phyloP scores from a whole-genome alignment of 2,888 invertebrate genomes.

The Drosophila neotestacea region DNA sequence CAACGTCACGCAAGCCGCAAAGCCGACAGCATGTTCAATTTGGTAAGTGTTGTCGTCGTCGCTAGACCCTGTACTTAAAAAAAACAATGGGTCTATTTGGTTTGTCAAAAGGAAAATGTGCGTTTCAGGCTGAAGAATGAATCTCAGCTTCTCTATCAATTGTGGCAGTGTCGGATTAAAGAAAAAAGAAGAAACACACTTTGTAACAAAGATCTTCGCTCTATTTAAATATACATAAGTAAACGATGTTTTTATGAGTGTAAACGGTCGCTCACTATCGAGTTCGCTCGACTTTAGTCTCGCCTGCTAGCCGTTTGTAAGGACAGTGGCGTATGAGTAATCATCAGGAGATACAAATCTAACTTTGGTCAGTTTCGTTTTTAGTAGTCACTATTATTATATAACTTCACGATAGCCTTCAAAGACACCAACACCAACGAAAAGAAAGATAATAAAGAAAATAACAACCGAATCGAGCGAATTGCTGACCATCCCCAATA shows the following conservation, averaged over 20 bases:
- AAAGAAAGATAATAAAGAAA: constrained; percentile 29
- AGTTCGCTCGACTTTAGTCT: too few relatives aligned
- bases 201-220: too few relatives aligned
- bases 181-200: too few relatives aligned
- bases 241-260: too few relatives aligned
- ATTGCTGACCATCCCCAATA: constrained; percentile 33
- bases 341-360: constrained; percentile 75
- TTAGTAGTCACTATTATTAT: constrained; percentile 63
- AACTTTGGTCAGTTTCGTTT: constrained; percentile 70
- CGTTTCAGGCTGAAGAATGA: too few relatives aligned
- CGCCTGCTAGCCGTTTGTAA: constrained; percentile 20
- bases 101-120: background rate
- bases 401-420: constrained; percentile 71
- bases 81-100: background rate
- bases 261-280: background rate
- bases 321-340: constrained; percentile 72
- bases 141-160: too few relatives aligned
- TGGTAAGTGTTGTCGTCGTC: constrained; percentile 71
- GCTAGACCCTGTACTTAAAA: background rate
- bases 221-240: too few relatives aligned
- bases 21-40: constrained; percentile 61
- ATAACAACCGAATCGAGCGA: constrained; percentile 35
- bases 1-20: constrained; percentile 55
- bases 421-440: constrained; percentile 24
- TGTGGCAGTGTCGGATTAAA: too few relatives aligned